Conservation (phyloP, 23 tunicate species). For the Ciona savignyi region DNA sequence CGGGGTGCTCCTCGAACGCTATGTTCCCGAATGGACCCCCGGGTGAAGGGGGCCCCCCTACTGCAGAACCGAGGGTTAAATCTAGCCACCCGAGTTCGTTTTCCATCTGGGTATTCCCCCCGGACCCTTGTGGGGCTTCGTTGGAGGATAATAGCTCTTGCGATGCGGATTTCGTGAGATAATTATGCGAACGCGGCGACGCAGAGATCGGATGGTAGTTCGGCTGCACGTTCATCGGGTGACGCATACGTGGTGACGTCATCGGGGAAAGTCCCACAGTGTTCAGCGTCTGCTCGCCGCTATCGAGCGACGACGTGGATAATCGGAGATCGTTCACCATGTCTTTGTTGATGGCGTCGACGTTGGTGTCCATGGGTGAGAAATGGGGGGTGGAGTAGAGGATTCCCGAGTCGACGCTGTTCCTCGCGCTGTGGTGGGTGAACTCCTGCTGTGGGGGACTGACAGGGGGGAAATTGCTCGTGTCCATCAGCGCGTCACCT, state of each 20-base stretch:
- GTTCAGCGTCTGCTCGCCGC: conserved; percentile 70
- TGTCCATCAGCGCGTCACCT: conserved; percentile 88
- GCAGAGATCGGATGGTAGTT: conserved; percentile 10
- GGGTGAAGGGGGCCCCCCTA: conserved; percentile 52
- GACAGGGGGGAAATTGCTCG: conserved; percentile 62
- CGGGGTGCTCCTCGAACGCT: conserved; percentile 7
- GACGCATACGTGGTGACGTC: conserved; percentile 31
- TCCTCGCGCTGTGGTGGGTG: conserved; percentile 27
- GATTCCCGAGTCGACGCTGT: conserved; percentile 57
- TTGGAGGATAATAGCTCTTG: conserved; percentile 54
- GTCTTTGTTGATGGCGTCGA: conserved; percentile 25
- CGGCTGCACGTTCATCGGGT: conserved; percentile 7
- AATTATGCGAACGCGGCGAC: conserved; percentile 38
- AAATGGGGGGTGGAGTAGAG: conserved; percentile 59
- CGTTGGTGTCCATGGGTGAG: conserved; percentile 83
- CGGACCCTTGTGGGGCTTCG: neutral
- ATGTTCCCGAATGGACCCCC: conserved; percentile 16
- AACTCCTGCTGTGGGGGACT: conserved; percentile 9
- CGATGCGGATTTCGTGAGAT: conserved; percentile 63
- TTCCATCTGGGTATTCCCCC: conserved; percentile 16
- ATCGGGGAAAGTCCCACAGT: conserved; percentile 38
- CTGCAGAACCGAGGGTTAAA: conserved; percentile 50
- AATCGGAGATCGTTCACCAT: conserved; percentile 57
- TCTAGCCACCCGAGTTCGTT: conserved; percentile 72
- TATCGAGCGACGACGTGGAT: conserved; percentile 75